These are phyloP conservation scores for Syngnathoides biaculeatus DNA, from an alignment of 2,113 vertebrate species.

Conservation along the genomic window DNA sequence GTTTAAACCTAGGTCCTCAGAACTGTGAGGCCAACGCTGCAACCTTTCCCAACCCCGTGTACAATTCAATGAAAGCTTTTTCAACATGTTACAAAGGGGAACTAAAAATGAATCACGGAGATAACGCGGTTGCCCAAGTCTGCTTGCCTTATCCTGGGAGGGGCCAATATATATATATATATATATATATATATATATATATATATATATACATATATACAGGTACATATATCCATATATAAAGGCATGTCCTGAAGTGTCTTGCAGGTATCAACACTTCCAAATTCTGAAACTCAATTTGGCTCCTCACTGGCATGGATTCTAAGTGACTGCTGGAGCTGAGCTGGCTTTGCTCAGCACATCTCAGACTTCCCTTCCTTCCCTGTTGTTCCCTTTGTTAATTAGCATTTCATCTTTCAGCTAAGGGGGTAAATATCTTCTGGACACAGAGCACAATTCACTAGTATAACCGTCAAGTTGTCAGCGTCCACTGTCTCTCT, in stretches of 20 bases:
- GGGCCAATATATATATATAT: too few species aligned
- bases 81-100: too few species aligned
- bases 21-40: too few species aligned
- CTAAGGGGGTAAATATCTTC: slow-evolving; percentile 46
- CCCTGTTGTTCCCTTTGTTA: slow-evolving; percentile 49
- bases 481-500: slow-evolving; percentile 12
- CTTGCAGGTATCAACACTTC: slow-evolving; percentile 10
- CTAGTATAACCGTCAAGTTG: slow-evolving; percentile 39
- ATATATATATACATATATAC: too few species aligned
- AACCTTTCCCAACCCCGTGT: too few species aligned
- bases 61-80: too few species aligned
- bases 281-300: slow-evolving; percentile 1
- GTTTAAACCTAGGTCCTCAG: too few species aligned
- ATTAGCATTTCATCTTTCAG: slow-evolving; percentile 59
- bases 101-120: too few species aligned
- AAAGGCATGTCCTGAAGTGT: neutral
- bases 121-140: too few species aligned
- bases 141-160: too few species aligned
- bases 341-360: slow-evolving; percentile 35
- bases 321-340: slow-evolving; percentile 15
- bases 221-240: neutral
- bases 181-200: too few species aligned
- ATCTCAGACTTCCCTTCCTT: slow-evolving; percentile 32
- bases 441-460: slow-evolving; percentile 57
- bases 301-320: neutral